Base-by-base conservation (phyloP, 2,888 invertebrate genomes). In the Allolobophora icterica region DNA sequence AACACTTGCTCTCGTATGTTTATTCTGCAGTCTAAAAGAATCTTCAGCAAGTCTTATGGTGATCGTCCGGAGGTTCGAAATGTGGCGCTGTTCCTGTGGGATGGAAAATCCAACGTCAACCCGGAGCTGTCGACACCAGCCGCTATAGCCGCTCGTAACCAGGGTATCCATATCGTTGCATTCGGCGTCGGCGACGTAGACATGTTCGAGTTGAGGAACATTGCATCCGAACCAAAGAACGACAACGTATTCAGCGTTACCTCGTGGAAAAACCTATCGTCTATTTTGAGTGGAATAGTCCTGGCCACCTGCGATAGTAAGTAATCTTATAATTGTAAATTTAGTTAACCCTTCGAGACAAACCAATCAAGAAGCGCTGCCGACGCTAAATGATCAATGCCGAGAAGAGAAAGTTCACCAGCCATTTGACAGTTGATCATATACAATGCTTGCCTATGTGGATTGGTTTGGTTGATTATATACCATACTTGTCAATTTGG, bases 141-240 rank as follows among this genome's bases (percentile, higher is more conserved):
- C 30, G 91, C 92, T 24, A 58, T 34, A 34, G 40, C 71, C 34
- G 91, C 91, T 24, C 90, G 91, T 24, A 89, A 89, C 34, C 35
- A 35, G 40, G 92, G 92, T 1, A 90, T 92, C n/a, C 40, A 84
- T 33, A 89, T 93, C 33, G 92, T 93, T 5, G 92, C 93, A 19
- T 92, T 94, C 35, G 93, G 93, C 17, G 93, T 94, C n/a, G 94
- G 94, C 33, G 91, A 84, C 45, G 93, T 93, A 11, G 93, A 93
- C 89, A 90, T 42, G 17, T 34, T 71, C 19, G 93, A 93, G 90
- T 92, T 94, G 35, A 87, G 89, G 34, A 92, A 91, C 34, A 93
- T 94, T 11, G 94, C 93, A 38, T 89, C 90, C 24, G 34, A 58
- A 21, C 92, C 92, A 35, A 34, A 91, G 52, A 38, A 87, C n/a